Evolutionary conservation across 1,140 invertebrate genomes (phyloP), one percentile per base, ranked within the genome.

Genomic region (Musca domestica): DNA sequence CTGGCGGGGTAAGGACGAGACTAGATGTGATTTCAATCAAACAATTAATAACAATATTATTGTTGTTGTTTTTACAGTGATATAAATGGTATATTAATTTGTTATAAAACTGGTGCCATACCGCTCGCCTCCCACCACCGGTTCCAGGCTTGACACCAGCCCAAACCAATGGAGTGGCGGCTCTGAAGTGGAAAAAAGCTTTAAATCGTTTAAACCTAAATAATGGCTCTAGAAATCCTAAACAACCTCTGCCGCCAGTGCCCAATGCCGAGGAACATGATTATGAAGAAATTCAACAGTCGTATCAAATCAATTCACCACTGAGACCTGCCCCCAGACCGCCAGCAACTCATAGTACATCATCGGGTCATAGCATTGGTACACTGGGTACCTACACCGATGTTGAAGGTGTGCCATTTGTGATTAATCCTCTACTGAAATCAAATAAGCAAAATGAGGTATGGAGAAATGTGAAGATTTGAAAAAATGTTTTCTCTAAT

Each of bases 31-130:
- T 20, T 22, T 48, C n/a, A 14, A 25, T n/a, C 34, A 17, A 52
- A 9, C 56, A 52, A 41, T 25, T 49, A 58, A 51, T 19, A 56
- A 34, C 17, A 67, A 69, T 17, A 64, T 27, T 67, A 67, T 84
- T 85, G 41, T 76, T 12, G 20, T 48, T 17, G 15, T 49, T 10
- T n/a, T n/a, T 85, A 41, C 76, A 90, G 89, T 17, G 88, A 92
- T 76, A 86, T 92, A 65, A 92, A 92, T 80, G 90, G 90, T 25
- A 84, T 92, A 71, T 85, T 86, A n/a, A 76, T 92, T 70, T 92
- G 91, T 76, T 91, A 88, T 77, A 92, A 92, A 81, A 87, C 87
- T 71, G 85, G 87, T 58, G 84, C 86, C 70, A 82, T 87, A 51
- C 80, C 83, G 82, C 84, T 46, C 82, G 85, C 46, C 69, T 80